Evolutionary conservation across 2,113 vertebrate species (phyloP).

Genomic region (Chionomys nivalis): DNA sequence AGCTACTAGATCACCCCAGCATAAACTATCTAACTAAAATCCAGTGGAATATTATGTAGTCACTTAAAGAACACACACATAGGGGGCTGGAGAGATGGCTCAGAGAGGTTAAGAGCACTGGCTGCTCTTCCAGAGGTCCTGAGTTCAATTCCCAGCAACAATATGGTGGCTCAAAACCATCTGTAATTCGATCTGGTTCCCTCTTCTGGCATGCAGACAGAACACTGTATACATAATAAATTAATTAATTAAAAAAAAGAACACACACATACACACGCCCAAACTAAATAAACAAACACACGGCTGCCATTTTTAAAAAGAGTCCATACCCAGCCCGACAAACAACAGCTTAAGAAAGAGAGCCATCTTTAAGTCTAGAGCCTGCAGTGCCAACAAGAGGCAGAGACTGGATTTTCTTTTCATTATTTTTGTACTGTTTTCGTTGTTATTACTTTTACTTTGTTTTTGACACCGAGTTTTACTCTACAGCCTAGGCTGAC

Average conservation of each 20-base stretch:
- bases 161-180: too few species aligned
- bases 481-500: background rate
- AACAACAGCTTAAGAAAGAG: background rate
- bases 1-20: background rate
- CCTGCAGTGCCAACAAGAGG: too few species aligned
- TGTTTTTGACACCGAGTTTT: background rate
- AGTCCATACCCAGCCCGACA: background rate
- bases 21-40: background rate
- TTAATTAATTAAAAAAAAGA: background rate
- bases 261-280: background rate
- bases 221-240: too few species aligned
- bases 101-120: too few species aligned
- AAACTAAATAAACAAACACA: background rate
- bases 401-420: background rate
- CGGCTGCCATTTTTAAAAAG: background rate
- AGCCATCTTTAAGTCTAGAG: background rate
- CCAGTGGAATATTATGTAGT: background rate
- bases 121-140: too few species aligned
- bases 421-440: background rate
- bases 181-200: too few species aligned
- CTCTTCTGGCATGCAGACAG: too few species aligned
- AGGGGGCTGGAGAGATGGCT: background rate
- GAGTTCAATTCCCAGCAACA: too few species aligned
- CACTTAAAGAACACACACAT: background rate
- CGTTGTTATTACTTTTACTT: background rate